Conservation (phyloP, 2,888 invertebrate species). For the Gibbula magus region DNA sequence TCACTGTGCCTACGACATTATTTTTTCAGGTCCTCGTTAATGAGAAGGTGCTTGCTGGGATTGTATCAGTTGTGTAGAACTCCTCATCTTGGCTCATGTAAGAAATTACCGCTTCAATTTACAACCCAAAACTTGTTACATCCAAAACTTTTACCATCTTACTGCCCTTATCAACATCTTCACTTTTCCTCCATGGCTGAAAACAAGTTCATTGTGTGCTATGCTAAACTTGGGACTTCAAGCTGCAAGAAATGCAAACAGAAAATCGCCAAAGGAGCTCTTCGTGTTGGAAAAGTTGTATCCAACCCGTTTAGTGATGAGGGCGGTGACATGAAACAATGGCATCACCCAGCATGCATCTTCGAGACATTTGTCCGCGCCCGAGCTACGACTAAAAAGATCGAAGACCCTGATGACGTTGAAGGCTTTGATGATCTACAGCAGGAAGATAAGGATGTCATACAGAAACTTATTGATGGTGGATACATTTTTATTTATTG, state of each 20-base stretch:
- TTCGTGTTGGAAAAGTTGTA: slow-evolving; percentile 86
- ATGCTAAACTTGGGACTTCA: slow-evolving; percentile 87
- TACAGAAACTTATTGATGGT: slow-evolving; percentile 81
- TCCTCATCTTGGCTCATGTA: no score
- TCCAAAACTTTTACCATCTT: neutral
- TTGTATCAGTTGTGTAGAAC: no score
- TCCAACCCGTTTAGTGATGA: slow-evolving; percentile 85
- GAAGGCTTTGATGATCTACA: slow-evolving; percentile 84
- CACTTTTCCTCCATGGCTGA: slow-evolving; percentile 66
- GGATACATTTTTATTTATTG: neutral
- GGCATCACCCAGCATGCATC: slow-evolving; percentile 86
- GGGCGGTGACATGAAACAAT: slow-evolving; percentile 87
- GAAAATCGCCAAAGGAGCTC: slow-evolving; percentile 83
- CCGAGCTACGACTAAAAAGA: slow-evolving; percentile 86
- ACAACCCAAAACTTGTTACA: neutral
- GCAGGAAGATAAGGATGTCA: slow-evolving; percentile 82
- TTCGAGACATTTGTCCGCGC: slow-evolving; percentile 88
- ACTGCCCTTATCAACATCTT: neutral
- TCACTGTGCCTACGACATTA: no score
- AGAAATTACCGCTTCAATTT: neutral
- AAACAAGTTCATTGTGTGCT: slow-evolving; percentile 80
- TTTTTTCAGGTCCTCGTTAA: no score
- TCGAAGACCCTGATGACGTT: slow-evolving; percentile 86
- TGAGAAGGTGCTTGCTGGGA: no score
- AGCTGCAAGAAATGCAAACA: slow-evolving; percentile 91